phyloP scores from a whole-genome alignment of 2,888 invertebrate genomes.

The Homarus gammarus region DNA sequence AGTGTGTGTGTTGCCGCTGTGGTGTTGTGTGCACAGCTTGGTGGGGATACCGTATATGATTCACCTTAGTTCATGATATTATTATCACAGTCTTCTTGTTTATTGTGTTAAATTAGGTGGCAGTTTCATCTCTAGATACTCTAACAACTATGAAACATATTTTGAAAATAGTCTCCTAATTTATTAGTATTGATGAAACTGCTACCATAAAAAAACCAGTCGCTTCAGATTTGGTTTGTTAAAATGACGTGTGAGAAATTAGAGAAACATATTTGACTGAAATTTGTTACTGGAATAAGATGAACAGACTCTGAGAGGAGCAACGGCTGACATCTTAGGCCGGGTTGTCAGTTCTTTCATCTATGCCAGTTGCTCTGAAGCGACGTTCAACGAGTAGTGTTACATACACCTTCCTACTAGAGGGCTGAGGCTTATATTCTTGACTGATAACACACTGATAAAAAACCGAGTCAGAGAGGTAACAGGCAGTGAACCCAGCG shows the following conservation, averaged over 20 bases:
- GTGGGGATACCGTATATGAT: not conserved
- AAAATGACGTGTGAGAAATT: too few species aligned
- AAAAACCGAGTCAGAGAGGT: too few species aligned
- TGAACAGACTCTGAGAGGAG: too few species aligned
- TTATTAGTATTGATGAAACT: not conserved
- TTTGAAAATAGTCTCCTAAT: not conserved
- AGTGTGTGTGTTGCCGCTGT: not conserved
- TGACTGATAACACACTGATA: not conserved
- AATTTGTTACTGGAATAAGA: too few species aligned
- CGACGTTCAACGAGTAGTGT: not conserved
- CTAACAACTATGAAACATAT: not conserved
- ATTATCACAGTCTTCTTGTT: not conserved
- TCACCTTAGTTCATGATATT: not conserved
- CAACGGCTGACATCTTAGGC: too few species aligned
- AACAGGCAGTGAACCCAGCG: too few species aligned
- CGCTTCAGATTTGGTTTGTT: slow-evolving; percentile 1
- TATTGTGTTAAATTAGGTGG: not conserved
- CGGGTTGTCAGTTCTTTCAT: too few species aligned
- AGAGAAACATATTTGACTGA: too few species aligned
- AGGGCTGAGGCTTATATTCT: not conserved
- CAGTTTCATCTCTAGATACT: slow-evolving; percentile 5
- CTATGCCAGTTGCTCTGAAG: slow-evolving; percentile 3
- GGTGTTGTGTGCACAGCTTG: not conserved
- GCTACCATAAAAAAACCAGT: not conserved
- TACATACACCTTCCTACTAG: not conserved